Evolutionary conservation across 2,888 invertebrate genomes (phyloP).

Genomic region (Lepas anatifera): DNA sequence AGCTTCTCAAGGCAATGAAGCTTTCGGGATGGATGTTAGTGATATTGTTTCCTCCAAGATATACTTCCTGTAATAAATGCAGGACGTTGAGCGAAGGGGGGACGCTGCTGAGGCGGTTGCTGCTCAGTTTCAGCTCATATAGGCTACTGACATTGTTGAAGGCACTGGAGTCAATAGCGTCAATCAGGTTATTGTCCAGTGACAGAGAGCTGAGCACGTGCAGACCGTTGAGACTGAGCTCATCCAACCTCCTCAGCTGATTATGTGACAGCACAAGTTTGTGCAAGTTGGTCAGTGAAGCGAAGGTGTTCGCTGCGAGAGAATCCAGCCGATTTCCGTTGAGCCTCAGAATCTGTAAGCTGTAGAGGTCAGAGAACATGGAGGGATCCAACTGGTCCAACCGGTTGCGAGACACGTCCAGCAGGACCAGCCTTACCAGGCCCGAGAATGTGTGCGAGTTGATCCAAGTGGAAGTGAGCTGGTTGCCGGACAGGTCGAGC

Average conservation of each 20-base stretch:
- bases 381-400: slow-evolving; percentile 67
- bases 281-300: slow-evolving; percentile 61
- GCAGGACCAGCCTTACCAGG: slow-evolving; percentile 54
- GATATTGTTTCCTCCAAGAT: slow-evolving; percentile 75
- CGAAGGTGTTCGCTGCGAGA: slow-evolving; percentile 55
- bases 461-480: slow-evolving; percentile 63
- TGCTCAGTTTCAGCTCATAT: slow-evolving; percentile 69
- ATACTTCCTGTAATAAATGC: slow-evolving; percentile 61
- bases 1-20: slow-evolving; percentile 64
- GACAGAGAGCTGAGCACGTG: slow-evolving; percentile 53
- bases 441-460: slow-evolving; percentile 64
- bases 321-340: slow-evolving; percentile 65
- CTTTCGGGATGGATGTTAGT: slow-evolving; percentile 61
- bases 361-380: slow-evolving; percentile 73
- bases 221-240: slow-evolving; percentile 45
- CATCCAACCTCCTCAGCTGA: slow-evolving; percentile 50
- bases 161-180: slow-evolving; percentile 57
- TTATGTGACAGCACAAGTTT: slow-evolving; percentile 70
- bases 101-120: slow-evolving; percentile 61
- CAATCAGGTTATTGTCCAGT: slow-evolving; percentile 65
- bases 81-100: slow-evolving; percentile 64
- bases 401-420: slow-evolving; percentile 66
- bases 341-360: slow-evolving; percentile 48
- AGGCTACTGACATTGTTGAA: slow-evolving; percentile 64
- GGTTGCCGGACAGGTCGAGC: slow-evolving; percentile 59